These are phyloP conservation scores for Masnerella sp. DNA, from an alignment of 2,888 invertebrate genomes.

Conservation along the genomic window DNA sequence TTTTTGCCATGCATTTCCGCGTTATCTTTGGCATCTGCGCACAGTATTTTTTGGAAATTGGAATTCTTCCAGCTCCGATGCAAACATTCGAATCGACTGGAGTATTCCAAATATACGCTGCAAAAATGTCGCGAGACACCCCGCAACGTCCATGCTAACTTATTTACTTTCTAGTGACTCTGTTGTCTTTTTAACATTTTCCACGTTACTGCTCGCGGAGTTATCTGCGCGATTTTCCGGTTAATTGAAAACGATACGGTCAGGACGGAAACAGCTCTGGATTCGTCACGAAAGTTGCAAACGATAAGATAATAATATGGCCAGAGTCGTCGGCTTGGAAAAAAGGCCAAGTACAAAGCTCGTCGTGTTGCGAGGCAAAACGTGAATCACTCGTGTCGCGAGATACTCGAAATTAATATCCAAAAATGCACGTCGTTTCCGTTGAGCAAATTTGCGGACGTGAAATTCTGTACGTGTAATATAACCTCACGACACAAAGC, in stretches of 20 bases:
- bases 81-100: constrained; percentile 28
- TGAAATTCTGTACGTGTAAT: constrained; percentile 9
- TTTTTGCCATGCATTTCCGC: constrained; percentile 43
- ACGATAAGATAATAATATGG: no score
- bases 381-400: background rate
- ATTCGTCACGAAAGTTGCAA: constrained; percentile 7
- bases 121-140: constrained; percentile 33
- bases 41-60: constrained; percentile 39
- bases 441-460: constrained; percentile 2
- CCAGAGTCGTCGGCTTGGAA: no score
- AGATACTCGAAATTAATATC: constrained; percentile 6
- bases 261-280: constrained; percentile 19
- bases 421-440: constrained; percentile 9
- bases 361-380: constrained; percentile 2
- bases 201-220: constrained; percentile 7
- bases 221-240: constrained; percentile 18
- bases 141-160: constrained; percentile 26
- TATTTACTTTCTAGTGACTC: constrained; percentile 28
- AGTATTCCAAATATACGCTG: constrained; percentile 28
- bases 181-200: constrained; percentile 21
- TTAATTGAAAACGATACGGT: constrained; percentile 26
- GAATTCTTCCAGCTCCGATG: constrained; percentile 42
- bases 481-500: constrained; percentile 14
- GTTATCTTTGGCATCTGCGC: constrained; percentile 39
- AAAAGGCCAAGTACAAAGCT: constrained; percentile 6